phyloP scores from a whole-genome alignment of 2,113 vertebrate genomes.

The Columba livia region DNA sequence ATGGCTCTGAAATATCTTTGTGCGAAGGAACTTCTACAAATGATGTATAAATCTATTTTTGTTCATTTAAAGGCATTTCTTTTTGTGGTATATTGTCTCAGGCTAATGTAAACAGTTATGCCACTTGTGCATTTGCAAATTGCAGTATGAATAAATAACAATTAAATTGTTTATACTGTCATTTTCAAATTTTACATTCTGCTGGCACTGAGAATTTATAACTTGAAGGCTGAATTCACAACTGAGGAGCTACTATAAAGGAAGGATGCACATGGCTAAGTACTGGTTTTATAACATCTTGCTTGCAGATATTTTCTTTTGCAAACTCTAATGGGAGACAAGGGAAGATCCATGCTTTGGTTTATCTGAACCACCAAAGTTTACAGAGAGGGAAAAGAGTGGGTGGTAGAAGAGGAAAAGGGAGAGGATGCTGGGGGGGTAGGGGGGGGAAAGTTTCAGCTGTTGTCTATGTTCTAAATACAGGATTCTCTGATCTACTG shows the following conservation, averaged over 20 bases:
- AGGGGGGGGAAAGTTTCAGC: not conserved
- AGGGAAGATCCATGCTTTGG: not conserved
- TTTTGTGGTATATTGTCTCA: not conserved
- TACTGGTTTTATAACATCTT: not conserved
- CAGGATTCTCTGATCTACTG: not conserved
- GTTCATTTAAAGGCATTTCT: constrained; percentile 3
- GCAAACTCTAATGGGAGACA: not conserved
- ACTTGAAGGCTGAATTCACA: not conserved
- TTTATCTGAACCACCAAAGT: constrained; percentile 16
- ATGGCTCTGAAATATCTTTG: not conserved
- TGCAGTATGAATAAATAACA: not conserved
- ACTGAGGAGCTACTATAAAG: not conserved
- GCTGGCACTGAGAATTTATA: not conserved
- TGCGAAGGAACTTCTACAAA: not conserved
- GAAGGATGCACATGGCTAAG: not conserved
- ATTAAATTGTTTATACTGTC: not conserved
- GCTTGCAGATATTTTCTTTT: constrained; percentile 34
- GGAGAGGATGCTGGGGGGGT: not conserved
- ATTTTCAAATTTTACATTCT: not conserved
- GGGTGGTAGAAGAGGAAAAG: constrained; percentile 24
- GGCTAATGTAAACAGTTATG: not conserved
- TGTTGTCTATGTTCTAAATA: not conserved
- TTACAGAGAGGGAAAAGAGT: constrained; percentile 36
- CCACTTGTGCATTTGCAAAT: not conserved
- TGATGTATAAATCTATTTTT: not conserved